Percentiles rank a stretch among this genome's conserved stretches.
phyloP scores from a whole-genome alignment of 2,888 invertebrate species.

The Lycaena phlaeas region DNA sequence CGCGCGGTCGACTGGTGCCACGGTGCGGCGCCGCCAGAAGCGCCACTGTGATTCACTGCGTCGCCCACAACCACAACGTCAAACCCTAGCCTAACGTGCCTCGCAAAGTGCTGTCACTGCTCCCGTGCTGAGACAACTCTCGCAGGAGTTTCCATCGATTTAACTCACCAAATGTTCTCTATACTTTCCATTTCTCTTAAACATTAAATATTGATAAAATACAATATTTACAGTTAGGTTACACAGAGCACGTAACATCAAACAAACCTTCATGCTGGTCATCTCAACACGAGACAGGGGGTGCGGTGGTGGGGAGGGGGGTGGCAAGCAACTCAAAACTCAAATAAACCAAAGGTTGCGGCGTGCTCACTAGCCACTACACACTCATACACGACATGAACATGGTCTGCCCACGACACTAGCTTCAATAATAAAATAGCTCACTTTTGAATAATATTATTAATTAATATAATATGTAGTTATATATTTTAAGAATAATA shows the following conservation, averaged over 20 bases:
- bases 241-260: background rate
- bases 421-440: background rate
- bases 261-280: conserved; percentile 12
- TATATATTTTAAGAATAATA: no score
- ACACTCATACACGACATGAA: conserved; percentile 16
- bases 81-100: conserved; percentile 23
- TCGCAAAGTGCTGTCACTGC: conserved; percentile 7
- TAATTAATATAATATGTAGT: background rate
- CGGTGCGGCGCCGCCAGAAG: conserved; percentile 48
- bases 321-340: conserved; percentile 49
- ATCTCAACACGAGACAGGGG: conserved; percentile 33
- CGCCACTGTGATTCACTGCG: conserved; percentile 43
- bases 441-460: background rate
- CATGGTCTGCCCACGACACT: background rate
- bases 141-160: conserved; percentile 1
- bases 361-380: conserved; percentile 29
- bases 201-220: background rate
- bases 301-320: conserved; percentile 35
- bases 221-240: background rate
- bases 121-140: conserved; percentile 15
- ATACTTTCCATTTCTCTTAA: background rate
- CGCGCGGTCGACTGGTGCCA: conserved; percentile 29
- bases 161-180: background rate
- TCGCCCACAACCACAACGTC: conserved; percentile 32
- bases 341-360: conserved; percentile 18